A percentile compares a stretch with the other conserved stretches of the same genome.
These are phyloP conservation scores for Iselma pallidipennis DNA, from an alignment of 2,888 invertebrate genomes.

Conservation along the genomic window DNA sequence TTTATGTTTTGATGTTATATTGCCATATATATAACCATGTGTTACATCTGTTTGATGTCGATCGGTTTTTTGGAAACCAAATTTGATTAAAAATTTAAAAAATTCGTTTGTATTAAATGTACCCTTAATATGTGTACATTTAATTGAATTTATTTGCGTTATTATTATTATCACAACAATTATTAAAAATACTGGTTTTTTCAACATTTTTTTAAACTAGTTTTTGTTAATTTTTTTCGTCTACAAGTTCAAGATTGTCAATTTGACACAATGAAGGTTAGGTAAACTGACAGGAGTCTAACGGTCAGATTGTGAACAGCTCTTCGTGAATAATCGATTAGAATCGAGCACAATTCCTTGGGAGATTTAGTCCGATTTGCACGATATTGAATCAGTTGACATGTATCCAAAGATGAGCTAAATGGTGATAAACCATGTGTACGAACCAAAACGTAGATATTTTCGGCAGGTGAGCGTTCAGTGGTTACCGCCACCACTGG, in stretches of 20 bases:
- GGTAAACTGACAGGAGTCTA: background rate
- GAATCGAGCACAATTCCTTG: no score
- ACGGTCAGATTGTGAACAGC: no score
- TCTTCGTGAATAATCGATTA: no score
- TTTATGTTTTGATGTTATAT: conserved; percentile 75
- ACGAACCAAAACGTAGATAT: no score
- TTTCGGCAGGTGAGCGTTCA: no score
- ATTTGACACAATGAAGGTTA: background rate
- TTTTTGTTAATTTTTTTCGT: no score
- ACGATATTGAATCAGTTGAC: no score
- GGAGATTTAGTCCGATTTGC: no score
- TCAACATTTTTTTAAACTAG: no score
- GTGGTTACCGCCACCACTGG: no score
- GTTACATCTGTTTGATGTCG: conserved; percentile 81
- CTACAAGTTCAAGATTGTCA: background rate
- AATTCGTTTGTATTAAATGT: conserved; percentile 72
- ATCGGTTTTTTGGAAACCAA: conserved; percentile 96
- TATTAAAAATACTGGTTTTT: conserved; percentile 31
- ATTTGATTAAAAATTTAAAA: conserved; percentile 91
- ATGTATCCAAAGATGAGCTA: no score
- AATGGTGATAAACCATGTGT: no score
- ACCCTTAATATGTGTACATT: conserved; percentile 64
- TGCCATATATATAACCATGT: conserved; percentile 95
- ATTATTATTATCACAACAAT: conserved; percentile 29
- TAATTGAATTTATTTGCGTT: conserved; percentile 27